Base-by-base conservation (phyloP, 2,113 vertebrate species). In the Thinocorus orbignyianus region DNA sequence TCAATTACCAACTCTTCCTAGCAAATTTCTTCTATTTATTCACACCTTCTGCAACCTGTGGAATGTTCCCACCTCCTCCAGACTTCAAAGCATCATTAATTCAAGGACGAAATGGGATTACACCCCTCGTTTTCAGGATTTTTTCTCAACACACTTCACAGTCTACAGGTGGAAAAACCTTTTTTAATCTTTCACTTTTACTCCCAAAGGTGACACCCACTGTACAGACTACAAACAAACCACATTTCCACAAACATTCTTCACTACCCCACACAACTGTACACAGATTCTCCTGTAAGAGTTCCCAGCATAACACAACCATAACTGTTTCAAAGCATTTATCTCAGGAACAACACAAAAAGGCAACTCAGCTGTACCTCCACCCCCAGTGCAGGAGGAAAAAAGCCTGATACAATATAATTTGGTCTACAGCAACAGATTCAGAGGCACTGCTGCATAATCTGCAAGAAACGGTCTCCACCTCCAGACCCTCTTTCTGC, bases 1-100 rank as follows among this genome's bases (percentile, higher is more conserved):
- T 84, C 88, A 90, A 84, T 89, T 90, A 91, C 60, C 37, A 94
- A n/a, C 57, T 65, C 48, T 62, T 91, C 70, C 65, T 92, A 85
- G 88, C 49, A 90, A 95, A 87, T 81, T 54, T 92, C 88, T 91
- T 91, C 83, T 93, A 86, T 88, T 95, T 92, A 91, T 85, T 96
- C 86, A 89, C 92, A 96, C 81, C 42, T 95, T 79, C 91, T 87
- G 77, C 51, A 71, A 82, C 70, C 88, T 42, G 73, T 58, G 74
- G 68, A 88, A 90, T 4, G 13, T 35, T 90, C 60, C 51, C 39
- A 81, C 76, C 74, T 90, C 72, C 86, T 93, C 76, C 61, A 95
- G 71, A 71, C 51, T 74, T 90, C 49, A 96, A 94, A 55, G 7
- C 31, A 74, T 5, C 37, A 66, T 41, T 78, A 76, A 69, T 82